Conservation (phyloP, 2,888 invertebrate genomes). For the Drosophila neutralis region DNA sequence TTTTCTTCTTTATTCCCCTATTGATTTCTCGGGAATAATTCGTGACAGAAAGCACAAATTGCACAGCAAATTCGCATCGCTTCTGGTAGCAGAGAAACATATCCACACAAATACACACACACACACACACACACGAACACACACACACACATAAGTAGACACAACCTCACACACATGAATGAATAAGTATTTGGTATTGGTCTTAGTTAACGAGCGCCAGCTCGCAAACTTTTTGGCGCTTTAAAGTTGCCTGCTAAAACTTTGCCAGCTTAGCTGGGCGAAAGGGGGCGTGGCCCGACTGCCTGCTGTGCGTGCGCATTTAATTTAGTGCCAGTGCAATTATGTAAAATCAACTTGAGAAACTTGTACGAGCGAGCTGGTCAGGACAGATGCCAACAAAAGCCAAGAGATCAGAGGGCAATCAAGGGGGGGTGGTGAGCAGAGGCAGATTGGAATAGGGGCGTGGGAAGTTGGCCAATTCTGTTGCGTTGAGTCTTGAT, state of each 20-base stretch:
- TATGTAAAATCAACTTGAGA: conserved; percentile 73
- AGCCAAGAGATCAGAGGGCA: conserved; percentile 14
- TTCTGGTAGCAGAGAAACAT: not conserved
- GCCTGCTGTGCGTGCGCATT: conserved; percentile 57
- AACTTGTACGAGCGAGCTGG: conserved; percentile 45
- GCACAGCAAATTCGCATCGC: conserved; percentile 2
- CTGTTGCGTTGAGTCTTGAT: conserved; percentile 39
- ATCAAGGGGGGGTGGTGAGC: too few relatives aligned
- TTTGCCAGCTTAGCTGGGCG: conserved; percentile 29
- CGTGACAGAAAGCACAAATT: conserved; percentile 1
- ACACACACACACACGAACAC: not conserved
- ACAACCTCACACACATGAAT: conserved; percentile 1
- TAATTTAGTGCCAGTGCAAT: conserved; percentile 75
- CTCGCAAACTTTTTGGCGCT: conserved; percentile 55
- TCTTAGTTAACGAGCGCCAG: conserved; percentile 48
- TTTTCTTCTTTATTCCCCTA: not conserved
- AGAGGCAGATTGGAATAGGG: not conserved
- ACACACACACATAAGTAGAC: not conserved
- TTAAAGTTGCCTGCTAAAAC: conserved; percentile 58
- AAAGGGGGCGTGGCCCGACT: conserved; percentile 5
- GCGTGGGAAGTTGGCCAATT: conserved; percentile 3
- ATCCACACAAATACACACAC: not conserved
- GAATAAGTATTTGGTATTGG: conserved; percentile 47
- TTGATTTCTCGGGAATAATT: conserved; percentile 11
- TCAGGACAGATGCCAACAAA: conserved; percentile 33